Evolutionary conservation across 2,888 invertebrate species (phyloP), one percentile per base, ranked within the genome.

Genomic region (Stenolophus ochropezus): DNA sequence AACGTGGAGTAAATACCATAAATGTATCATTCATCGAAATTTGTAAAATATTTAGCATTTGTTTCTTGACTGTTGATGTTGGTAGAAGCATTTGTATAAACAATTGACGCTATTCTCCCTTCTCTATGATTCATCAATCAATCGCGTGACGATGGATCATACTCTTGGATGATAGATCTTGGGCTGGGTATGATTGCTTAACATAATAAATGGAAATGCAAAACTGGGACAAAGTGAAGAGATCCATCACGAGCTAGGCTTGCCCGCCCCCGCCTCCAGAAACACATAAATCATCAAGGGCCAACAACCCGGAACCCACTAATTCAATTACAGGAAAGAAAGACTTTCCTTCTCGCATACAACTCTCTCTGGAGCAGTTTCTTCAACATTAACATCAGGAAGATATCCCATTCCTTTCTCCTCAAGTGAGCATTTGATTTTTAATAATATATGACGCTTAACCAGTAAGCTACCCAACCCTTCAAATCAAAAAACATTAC

Each of bases 171-270:
- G 33, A 42, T 42, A 42, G 33, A 42, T 42, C 33, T 42, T 42
- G 8, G 33, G 8, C 33, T 42, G 33, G 33, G 33, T 56, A 21
- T 20, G 56, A 56, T 61, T 79, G 79, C 71, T 53, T 71, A 79
- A 79, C 79, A 79, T 78, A 78, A 78, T 78, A 79, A 79, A 79
- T 79, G 79, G 69, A 71, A 79, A 71, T 79, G 79, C 79, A 79
- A 79, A 79, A 79, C 79, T 79, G 79, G 79, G 79, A 79, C 79
- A 79, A 71, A 79, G 79, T 71, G 79, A 69, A 51, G 56, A 69
- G 69, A 79, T 79, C 79, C 79, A 79, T 79, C 79, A 69, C 27
- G 65, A 69, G 33, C 18, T 69, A 69, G 23, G 51, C 20, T 47
- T 47, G 73, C 23, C 73, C 73, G 73, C 73, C 73, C 73, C 73